phyloP scores from a whole-genome alignment of 2,888 invertebrate genomes.

The Miltochrista miniata region DNA sequence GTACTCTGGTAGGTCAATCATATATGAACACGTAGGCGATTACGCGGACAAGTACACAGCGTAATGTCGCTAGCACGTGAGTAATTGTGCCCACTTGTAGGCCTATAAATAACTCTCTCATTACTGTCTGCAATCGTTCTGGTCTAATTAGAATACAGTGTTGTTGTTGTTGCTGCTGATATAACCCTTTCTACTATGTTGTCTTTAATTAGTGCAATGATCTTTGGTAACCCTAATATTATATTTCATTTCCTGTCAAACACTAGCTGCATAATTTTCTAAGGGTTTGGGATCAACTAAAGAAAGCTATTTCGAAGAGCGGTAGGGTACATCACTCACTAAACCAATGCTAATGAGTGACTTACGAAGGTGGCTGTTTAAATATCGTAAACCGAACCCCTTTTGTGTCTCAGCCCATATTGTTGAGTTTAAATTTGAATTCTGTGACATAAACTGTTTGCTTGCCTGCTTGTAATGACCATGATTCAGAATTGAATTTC shows the following conservation, averaged over 20 bases:
- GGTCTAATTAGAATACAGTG: slow-evolving; percentile 7
- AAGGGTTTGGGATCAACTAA: too few relatives aligned
- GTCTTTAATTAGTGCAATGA: not conserved
- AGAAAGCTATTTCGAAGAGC: too few relatives aligned
- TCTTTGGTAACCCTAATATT: not conserved
- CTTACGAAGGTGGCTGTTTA: too few relatives aligned
- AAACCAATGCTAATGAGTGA: not conserved
- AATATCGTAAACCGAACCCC: too few relatives aligned
- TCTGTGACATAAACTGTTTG: too few relatives aligned
- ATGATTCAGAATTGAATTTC: too few relatives aligned
- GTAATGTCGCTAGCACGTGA: slow-evolving; percentile 42
- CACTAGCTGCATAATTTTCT: too few relatives aligned
- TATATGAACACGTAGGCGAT: slow-evolving; percentile 35
- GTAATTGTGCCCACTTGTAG: slow-evolving; percentile 34
- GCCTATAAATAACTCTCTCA: slow-evolving; percentile 46
- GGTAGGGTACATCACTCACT: not conserved
- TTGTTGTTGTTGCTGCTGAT: slow-evolving; percentile 10
- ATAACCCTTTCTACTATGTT: not conserved
- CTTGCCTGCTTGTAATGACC: too few relatives aligned
- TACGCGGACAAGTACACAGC: slow-evolving; percentile 32
- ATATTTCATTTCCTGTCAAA: too few relatives aligned
- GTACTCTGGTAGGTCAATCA: slow-evolving; percentile 33
- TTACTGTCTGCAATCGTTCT: slow-evolving; percentile 22
- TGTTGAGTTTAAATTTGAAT: too few relatives aligned
- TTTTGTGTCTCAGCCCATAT: too few relatives aligned